phyloP scores from a whole-genome alignment of 2,888 invertebrate genomes.

The Cephus sareptanus region DNA sequence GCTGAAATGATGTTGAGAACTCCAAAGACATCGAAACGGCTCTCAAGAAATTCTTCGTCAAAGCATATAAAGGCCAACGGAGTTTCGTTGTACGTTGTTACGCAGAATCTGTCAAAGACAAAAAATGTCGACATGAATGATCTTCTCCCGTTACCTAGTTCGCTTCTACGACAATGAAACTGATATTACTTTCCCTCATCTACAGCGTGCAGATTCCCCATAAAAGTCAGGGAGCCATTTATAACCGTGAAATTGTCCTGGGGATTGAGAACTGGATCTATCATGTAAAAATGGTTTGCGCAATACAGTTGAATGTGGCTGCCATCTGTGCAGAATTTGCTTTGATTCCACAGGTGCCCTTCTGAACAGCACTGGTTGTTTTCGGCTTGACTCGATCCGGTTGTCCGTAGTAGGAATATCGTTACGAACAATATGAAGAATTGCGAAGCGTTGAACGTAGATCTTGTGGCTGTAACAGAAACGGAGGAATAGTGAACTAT shows the following conservation, averaged over 20 bases:
- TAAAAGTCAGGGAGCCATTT: not conserved
- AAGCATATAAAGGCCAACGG: constrained; percentile 59
- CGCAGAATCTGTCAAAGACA: constrained; percentile 57
- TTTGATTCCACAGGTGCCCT: not conserved
- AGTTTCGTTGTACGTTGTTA: constrained; percentile 32
- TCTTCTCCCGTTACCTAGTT: not conserved
- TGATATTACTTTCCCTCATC: not conserved
- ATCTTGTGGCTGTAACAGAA: not conserved
- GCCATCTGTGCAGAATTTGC: constrained; percentile 46
- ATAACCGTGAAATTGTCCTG: constrained; percentile 24
- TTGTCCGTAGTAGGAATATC: not conserved
- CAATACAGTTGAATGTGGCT: constrained; percentile 36
- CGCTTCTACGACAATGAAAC: not conserved
- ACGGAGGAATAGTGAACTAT: not conserved
- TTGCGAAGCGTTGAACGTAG: not conserved
- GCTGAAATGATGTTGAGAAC: constrained; percentile 67
- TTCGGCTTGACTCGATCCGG: not conserved
- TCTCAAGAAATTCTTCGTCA: constrained; percentile 25
- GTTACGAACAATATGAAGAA: not conserved
- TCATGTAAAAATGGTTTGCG: constrained; percentile 38
- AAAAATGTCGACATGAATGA: not conserved
- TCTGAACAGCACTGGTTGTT: not conserved
- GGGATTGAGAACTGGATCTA: constrained; percentile 40
- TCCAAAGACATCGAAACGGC: constrained; percentile 44
- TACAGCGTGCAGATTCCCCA: not conserved